Evolutionary conservation across 2,888 invertebrate genomes (phyloP), one percentile per base, ranked within the genome.

Genomic region (Pyrocoelia pectoralis): DNA sequence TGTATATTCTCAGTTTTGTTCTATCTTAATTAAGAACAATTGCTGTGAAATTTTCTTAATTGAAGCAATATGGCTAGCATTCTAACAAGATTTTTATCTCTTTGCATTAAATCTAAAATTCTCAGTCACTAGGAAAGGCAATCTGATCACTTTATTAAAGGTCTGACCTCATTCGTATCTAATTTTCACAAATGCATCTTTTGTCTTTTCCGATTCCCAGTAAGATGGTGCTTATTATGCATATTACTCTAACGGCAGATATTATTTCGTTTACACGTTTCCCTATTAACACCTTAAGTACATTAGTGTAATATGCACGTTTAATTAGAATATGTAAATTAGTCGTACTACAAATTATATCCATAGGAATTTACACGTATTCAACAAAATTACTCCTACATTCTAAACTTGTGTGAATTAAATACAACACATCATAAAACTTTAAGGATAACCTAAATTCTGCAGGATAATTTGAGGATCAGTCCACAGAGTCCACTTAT

Each of bases 21-120:
- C 68, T 67, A 69, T 73, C 71, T 71, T 71, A 72, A 73, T 74
- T 70, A 72, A 63, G 66, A 55, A 65, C 68, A 72, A 74, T 74
- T 71, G 71, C 68, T 58, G 17, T 29, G 52, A 52, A 52, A 14
- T 33, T 52, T 52, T 38, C 52, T 38, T 38, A 52, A 52, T 52
- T 52, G 29, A 52, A 1, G 29, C 29, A 29, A 38, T 52, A 17
- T 46, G 18, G 10, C 46, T 46, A 14, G 46, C 15, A 46, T 46
- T 46, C 17, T 46, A 46, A 46, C 17, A 15, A 46, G 46, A 46
- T 17, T 46, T 46, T 46, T 46, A 46, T 46, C 46, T 46, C 15
- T 43, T 46, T 18, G n/a, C 46, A 43, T 46, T 46, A 46, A 17
- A 46, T 46, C 46, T 46, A 46, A 46, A 17, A 46, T 46, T 46